Base-by-base conservation (phyloP, 2,113 vertebrate species). In the Saimiri boliviensis region DNA sequence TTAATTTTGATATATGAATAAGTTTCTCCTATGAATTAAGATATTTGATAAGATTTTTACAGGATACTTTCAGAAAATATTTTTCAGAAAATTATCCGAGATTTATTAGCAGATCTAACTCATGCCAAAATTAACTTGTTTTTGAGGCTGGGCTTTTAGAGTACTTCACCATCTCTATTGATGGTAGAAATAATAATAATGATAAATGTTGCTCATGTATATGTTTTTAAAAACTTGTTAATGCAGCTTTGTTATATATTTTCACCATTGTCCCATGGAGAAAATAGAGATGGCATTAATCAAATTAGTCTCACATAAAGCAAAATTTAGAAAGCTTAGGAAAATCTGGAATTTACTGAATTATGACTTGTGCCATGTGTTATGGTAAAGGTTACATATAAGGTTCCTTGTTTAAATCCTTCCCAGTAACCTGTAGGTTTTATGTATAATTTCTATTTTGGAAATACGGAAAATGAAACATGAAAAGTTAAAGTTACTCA, bases 191-290 rank as follows among this genome's bases (percentile, higher is more conserved):
- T 63, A 45, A 71, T 1, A 83, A 17, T 71, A 81, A 21, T 30
- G 14, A 52, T 52, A 40, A 37, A n/a, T 40, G 10, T 56, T 54
- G 19, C 9, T 77, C 1, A 8, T 45, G 79, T 81, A 3, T 86
- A 6, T 42, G 10, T 30, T 30, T 71, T 82, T 45, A 32, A 42
- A 63, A 90, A 42, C 16, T 63, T 42, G 0, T 35, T 37, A 89
- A 30, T 40, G 9, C 0, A 32, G 14, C 3, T 35, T 52, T 27
- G 12, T 8, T 3, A n/a, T 6, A 13, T 11, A 14, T 3, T 74
- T 49, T 68, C 17, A 2, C 2, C 30, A 25, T 5, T 42, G 14
- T n/a, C 52, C 2, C 20, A 7, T 5, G 20, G 66, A 54, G 49
- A 86, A 80, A 23, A 12, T 8, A 49, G 21, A 37, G 0, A 8